These are phyloP conservation scores for Sycophila texana DNA, from an alignment of 2,888 invertebrate species.

Conservation along the genomic window DNA sequence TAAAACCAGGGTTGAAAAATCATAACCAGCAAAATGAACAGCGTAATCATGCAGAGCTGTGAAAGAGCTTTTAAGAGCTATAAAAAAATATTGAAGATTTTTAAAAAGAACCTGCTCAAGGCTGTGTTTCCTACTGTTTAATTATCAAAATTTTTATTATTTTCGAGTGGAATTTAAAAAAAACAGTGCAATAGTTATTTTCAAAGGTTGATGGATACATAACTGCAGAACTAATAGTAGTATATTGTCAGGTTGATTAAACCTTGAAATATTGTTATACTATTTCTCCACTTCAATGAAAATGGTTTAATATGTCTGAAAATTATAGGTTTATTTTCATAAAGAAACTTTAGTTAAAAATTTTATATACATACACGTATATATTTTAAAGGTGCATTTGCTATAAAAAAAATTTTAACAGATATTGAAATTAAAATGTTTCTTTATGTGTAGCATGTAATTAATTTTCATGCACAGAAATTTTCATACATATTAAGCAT, in stretches of 20 bases:
- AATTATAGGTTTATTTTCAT: constrained; percentile 14
- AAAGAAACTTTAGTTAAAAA: background rate
- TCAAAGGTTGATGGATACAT: constrained; percentile 19
- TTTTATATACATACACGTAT: no score
- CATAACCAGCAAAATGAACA: constrained; percentile 66
- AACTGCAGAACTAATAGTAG: constrained; percentile 6
- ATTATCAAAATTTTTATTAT: constrained; percentile 44
- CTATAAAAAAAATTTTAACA: no score
- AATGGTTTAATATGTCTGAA: constrained; percentile 28
- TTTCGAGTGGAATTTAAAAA: constrained; percentile 16
- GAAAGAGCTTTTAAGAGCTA: constrained; percentile 37
- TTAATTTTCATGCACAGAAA: constrained; percentile 26
- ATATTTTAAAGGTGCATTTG: no score
- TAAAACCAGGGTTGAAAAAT: constrained; percentile 72
- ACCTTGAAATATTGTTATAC: constrained; percentile 31
- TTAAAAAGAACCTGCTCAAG: constrained; percentile 46
- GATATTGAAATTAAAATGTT: no score
- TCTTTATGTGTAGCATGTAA: no score
- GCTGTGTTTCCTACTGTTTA: constrained; percentile 50
- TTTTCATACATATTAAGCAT: constrained; percentile 39
- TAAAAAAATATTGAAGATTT: constrained; percentile 38
- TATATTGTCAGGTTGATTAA: constrained; percentile 28
- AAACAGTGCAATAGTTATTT: constrained; percentile 42
- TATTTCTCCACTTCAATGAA: constrained; percentile 45
- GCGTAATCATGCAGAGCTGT: constrained; percentile 62